Evolutionary conservation across 2,797 vertebrate genomes (phyloP), one percentile per base, ranked within the genome.

Genomic region (Neopelma chrysocephalum): DNA sequence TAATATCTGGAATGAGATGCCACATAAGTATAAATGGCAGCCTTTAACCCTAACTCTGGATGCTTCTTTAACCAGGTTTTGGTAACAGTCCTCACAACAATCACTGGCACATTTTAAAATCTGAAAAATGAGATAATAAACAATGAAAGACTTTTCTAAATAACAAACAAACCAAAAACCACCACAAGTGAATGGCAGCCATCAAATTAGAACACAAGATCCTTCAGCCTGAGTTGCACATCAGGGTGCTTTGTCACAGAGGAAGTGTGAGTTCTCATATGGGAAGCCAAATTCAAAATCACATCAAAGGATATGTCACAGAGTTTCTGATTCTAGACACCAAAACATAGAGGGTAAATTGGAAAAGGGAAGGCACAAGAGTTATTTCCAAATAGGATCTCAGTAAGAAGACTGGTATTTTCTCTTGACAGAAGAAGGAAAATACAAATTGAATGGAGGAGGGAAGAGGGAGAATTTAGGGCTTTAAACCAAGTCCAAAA

Each of bases 151-250:
- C 10, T 29, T 65, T 42, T 34, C 12, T 40, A 11, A 15, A 62
- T 56, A 50, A 1, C 3, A 11, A 48, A 26, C 1, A 62, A 81
- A 45, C 1, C 3, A 19, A 36, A 34, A 65, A 22, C 1, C 14
- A 42, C 7, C 66, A 42, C 10, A 47, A 61, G 11, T 19, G 22
- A 91, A 71, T 36, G 40, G 27, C 38, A 71, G 43, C 38, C 38
- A 56, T 32, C 54, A 68, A 57, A 54, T 7, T 11, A 54, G 61
- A 93, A 38, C 19, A 81, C 19, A n/a, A 60, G 29, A 17, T 21
- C 38, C 53, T 34, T 48, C 1, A 2, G 31, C n/a, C 36, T 64
- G 38, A 47, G 26, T 6, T 62, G 27, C 27, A 27, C 2, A 0
- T 51, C 53, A 38, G 40, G 15, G 18, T 43, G 25, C 18, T 90